Percentiles rank a stretch among this genome's conserved stretches.
These are phyloP conservation scores for Lissocephala sabroskyi DNA, from an alignment of 2,888 invertebrate genomes.

Conservation along the genomic window DNA sequence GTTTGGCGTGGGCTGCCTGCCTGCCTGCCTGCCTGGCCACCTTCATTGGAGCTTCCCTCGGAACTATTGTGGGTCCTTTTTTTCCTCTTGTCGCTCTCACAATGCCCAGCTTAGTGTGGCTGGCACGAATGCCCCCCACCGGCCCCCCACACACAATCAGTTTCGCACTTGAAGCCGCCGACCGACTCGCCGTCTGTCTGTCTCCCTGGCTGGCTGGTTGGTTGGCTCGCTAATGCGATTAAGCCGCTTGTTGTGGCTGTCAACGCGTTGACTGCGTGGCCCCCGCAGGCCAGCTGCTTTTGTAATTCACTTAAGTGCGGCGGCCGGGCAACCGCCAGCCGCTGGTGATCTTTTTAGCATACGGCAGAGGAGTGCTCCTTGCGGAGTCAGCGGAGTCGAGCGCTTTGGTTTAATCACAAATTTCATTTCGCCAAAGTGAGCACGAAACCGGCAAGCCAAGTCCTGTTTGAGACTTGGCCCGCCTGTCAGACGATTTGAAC, in stretches of 20 bases:
- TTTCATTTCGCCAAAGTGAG: constrained; percentile 43
- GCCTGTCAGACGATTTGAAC: constrained; percentile 46
- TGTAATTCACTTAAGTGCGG: constrained; percentile 67
- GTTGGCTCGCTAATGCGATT: constrained; percentile 58
- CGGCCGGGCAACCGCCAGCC: no score
- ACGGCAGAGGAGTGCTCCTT: constrained; percentile 54
- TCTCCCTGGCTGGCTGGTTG: constrained; percentile 16
- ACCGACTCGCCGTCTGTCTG: constrained; percentile 16
- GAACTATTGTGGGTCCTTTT: constrained; percentile 35
- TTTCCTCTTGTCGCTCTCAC: constrained; percentile 28
- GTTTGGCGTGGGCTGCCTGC: constrained; percentile 23
- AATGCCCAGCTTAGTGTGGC: constrained; percentile 46
- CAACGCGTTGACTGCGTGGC: constrained; percentile 63
- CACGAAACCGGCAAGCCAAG: neutral
- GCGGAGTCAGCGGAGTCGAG: constrained; percentile 7
- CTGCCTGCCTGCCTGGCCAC: constrained; percentile 1
- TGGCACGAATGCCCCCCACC: constrained; percentile 7
- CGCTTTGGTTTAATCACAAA: constrained; percentile 55
- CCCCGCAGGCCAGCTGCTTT: constrained; percentile 47
- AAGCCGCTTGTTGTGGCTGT: constrained; percentile 68
- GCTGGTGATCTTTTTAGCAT: no score
- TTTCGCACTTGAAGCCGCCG: constrained; percentile 40
- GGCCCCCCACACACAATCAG: constrained; percentile 49
- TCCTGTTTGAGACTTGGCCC: no score
- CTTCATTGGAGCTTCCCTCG: constrained; percentile 14